Evolutionary conservation across 2,888 invertebrate species (phyloP), one percentile per base, ranked within the genome.

Genomic region (Epistrophe grossulariae): DNA sequence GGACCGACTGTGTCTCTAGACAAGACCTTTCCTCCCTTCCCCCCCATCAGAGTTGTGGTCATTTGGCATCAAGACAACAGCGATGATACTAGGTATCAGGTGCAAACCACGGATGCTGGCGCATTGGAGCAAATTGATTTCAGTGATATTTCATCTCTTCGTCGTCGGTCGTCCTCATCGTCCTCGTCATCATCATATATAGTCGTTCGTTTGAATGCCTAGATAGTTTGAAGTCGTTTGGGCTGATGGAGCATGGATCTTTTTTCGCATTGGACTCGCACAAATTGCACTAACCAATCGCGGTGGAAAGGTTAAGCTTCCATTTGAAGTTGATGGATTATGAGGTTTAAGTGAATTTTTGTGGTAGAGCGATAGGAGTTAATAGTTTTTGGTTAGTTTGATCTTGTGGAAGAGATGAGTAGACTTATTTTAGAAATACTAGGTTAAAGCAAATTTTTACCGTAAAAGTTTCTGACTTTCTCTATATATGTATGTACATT

Each of bases 41-140:
- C 24, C 24, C 24, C 1, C 3, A 66, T 82, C 62, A 66, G 60
- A 43, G 72, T 72, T 60, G 50, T 76, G 80, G 66, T 84, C 80
- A 84, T 79, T 84, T 74, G 35, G 72, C 74, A 24, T 24, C 24
- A 59, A 74, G 38, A 87, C 85, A 87, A 87, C 87, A 76, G 83
- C 83, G 82, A 87, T 83, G 87, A 87, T 87, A 87, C 83, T 55
- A 31, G 83, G 76, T 87, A 87, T 87, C 87, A 87, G 76, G 87
- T 87, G 83, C 71, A 74, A 79, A 45, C 59, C 71, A 76, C 79
- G 31, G 72, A 79, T 64, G 45, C 74, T 66, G 57, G 72, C 81
- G 48, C 81, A 81, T 78, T 81, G 74, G 28, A 64, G 83, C 76
- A 87, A 87, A 87, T 87, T 87, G 87, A 87, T 87, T 87, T 83